Conservation (phyloP, 2,113 vertebrate genomes). For the Oplegnathus fasciatus region DNA sequence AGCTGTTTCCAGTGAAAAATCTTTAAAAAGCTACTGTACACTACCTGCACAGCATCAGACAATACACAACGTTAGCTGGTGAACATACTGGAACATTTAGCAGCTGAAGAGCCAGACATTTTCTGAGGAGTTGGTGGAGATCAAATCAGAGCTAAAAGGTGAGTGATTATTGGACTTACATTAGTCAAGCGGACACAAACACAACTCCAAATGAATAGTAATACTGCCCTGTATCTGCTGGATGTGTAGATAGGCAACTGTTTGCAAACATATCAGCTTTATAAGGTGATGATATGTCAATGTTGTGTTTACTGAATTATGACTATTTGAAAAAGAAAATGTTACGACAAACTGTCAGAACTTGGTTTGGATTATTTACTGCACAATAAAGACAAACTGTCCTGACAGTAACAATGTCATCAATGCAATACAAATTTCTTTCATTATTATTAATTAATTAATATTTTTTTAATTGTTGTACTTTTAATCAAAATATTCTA, state of each 20-base stretch:
- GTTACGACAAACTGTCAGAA: too few relatives aligned
- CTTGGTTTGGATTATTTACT: not conserved
- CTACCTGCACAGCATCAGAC: not conserved
- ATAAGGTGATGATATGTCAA: not conserved
- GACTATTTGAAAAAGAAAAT: too few relatives aligned
- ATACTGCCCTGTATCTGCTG: not conserved
- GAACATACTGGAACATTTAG: not conserved
- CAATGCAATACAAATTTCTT: not conserved
- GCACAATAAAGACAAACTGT: not conserved
- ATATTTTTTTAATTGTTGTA: too few relatives aligned
- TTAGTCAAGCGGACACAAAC: not conserved
- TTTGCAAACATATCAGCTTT: not conserved
- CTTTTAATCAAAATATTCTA: not conserved
- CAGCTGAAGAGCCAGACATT: not conserved
- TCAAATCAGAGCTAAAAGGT: not conserved
- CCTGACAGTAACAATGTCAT: not conserved
- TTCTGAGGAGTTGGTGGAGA: not conserved
- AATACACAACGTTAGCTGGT: too few relatives aligned
- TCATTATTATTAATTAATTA: too few relatives aligned
- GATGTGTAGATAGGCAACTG: not conserved
- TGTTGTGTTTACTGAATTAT: not conserved
- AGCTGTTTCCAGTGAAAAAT: not conserved
- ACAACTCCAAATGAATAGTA: not conserved
- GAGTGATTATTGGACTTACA: not conserved
- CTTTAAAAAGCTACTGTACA: not conserved